Evolutionary conservation across 2,888 invertebrate species (phyloP), one percentile per base, ranked within the genome.

Genomic region (Drosophila multiciliata): DNA sequence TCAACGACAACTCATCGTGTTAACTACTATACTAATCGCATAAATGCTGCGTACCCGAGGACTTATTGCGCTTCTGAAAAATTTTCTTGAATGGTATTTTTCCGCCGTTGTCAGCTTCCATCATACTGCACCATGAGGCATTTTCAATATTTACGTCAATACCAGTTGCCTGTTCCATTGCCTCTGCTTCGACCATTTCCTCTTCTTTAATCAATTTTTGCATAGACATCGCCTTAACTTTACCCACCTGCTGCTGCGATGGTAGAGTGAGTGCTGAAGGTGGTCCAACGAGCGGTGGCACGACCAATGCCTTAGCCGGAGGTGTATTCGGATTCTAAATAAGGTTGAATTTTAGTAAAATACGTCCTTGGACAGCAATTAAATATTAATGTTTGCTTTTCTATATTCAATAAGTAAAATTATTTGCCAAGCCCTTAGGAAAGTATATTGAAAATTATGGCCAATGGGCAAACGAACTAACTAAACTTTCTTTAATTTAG

Each of bases 41-140:
- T 45, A 45, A 29, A 29, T 29, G 6, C 3, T 45, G 20, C 23
- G 20, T 80, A 92, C 92, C 91, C 26, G 93, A 92, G 17, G 92
- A 90, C 87, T 93, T 93, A 83, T 93, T 93, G 55, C 93, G 91
- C 66, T 87, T 90, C 67, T 87, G 87, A 20, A 93, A 93, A 40
- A 92, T 92, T 64, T 93, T 92, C 78, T 92, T 93, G 29, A 93
- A 93, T 61, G 86, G 87, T 12, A 91, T 80, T 75, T 85, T 89
- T 7, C 87, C 89, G 0, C 73, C 75, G 45, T 81, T 87, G 2
- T 89, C 86, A 4, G 78, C 72, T n/a, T 75, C 73, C 1, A 69
- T 53, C 36, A 62, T 67, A 6, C 55, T 50, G 7, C 23, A 15
- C 8, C 20, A 45, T 0, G 64, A 29, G 29, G 5, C 17, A 6